Evolutionary conservation across 2,113 vertebrate species (phyloP).

Genomic region (Sminthopsis crassicaudata): DNA sequence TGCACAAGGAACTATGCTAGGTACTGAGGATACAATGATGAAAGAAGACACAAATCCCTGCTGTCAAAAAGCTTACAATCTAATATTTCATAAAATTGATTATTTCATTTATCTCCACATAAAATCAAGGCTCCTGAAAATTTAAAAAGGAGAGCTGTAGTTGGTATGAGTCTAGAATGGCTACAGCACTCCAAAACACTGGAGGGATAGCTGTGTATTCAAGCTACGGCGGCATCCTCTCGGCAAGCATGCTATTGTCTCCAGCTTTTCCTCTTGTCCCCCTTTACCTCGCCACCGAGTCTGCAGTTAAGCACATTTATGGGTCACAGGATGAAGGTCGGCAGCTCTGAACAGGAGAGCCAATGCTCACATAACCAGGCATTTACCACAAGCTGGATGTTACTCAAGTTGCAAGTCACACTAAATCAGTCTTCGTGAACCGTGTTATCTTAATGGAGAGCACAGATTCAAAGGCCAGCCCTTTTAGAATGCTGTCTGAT

Average conservation of each 20-base stretch:
- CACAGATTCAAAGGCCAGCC: not conserved
- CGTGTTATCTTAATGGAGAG: not conserved
- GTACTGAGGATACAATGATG: not conserved
- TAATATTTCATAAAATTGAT: not conserved
- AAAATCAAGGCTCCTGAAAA: slow-evolving; percentile 38
- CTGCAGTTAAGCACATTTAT: not conserved
- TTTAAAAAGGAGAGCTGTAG: not conserved
- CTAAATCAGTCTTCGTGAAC: not conserved
- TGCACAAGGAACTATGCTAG: not conserved
- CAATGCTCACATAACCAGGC: not conserved
- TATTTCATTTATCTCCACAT: not conserved
- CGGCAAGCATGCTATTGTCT: not conserved
- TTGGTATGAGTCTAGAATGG: not conserved
- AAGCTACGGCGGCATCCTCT: not conserved
- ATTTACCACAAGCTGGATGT: not conserved
- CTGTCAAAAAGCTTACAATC: not conserved
- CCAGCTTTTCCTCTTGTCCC: not conserved
- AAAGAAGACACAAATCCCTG: not conserved
- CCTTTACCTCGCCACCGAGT: not conserved
- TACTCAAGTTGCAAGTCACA: not conserved
- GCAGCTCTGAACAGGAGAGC: not conserved
- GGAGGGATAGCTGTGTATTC: not conserved
- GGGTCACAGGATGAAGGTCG: not conserved
- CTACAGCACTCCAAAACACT: rapidly evolving
- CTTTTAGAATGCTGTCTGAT: not conserved